Evolutionary conservation across 2,113 vertebrate species (phyloP), one percentile per base, ranked within the genome.

Genomic region (Cathartes aura): DNA sequence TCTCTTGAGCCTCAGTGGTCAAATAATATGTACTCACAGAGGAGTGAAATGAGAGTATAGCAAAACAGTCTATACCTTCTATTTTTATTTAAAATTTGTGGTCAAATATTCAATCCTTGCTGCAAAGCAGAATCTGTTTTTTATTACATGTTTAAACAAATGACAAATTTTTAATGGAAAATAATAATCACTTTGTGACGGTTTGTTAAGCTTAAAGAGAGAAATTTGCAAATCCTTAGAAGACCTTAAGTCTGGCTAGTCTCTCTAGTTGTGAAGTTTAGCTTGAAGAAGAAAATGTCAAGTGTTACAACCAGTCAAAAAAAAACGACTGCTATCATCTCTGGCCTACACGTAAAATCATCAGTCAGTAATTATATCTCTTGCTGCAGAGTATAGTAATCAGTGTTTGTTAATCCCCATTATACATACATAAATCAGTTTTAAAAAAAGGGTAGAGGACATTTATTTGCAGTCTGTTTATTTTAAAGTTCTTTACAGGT

Each of bases 401-500:
- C 96, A 90, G 75, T 82, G 66, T 97, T 93, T 98, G 93, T 89
- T 97, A 93, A 93, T 73, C 85, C 62, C 91, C 72, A 91, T 96
- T 91, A 93, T 66, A 82, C 60, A 66, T 64, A 67, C 84, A 97
- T 98, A 97, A 98, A 98, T 98, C 97, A 97, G 81, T 88, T 93
- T 93, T 70, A 64, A 85, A 62, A 32, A 97, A 96, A 88, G 5
- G 26, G 59, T 36, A 91, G 96, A 75, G 85, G 96, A 97, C 96
- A 95, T 94, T 95, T 94, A 97, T 93, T 97, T 98, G 95, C 72
- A 19, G 90, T 93, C 96, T 98, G 90, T 98, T 98, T 97, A 95
- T 92, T 80, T 97, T 93, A 80, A 82, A 93, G 59, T 86, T 96
- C 95, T 97, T 90, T 92, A 88, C 96, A 98, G 98, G 98, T 98